A percentile compares a stretch with the other conserved stretches of the same genome.
These are phyloP conservation scores for Magallana nippona DNA, from an alignment of 2,888 invertebrate genomes.

Conservation along the genomic window DNA sequence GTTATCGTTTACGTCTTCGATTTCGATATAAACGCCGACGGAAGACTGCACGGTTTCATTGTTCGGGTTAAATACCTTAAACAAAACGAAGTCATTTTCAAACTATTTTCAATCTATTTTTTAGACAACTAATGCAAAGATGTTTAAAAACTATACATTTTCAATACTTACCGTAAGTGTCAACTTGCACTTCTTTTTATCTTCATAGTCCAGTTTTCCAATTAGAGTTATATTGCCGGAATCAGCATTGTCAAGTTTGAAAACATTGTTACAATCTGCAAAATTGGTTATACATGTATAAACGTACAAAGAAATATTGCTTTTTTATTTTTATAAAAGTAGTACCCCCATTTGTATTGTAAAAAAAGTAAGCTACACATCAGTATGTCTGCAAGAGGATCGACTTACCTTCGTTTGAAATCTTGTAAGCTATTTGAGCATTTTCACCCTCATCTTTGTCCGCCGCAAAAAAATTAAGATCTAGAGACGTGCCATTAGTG, in stretches of 20 bases:
- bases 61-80: not conserved
- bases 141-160: too few relatives aligned
- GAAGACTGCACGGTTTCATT: not conserved
- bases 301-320: not conserved
- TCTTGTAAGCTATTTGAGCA: constrained; percentile 5
- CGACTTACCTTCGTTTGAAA: not conserved
- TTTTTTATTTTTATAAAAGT: not conserved
- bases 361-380: too few relatives aligned
- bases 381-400: too few relatives aligned
- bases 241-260: not conserved
- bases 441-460: constrained; percentile 28
- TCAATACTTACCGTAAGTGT: not conserved
- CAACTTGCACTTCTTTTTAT: not conserved
- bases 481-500: not conserved
- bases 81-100: not conserved
- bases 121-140: too few relatives aligned
- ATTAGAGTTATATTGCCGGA: not conserved
- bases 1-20: not conserved
- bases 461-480: not conserved
- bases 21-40: not conserved
- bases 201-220: constrained; percentile 5
- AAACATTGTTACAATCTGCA: not conserved
- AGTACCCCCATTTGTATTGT: too few relatives aligned
- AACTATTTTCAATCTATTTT: not conserved
- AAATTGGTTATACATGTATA: not conserved